phyloP scores from a whole-genome alignment of 37 sponge, comb jelly and placozoan species.

The Cliona cf. orientalis region DNA sequence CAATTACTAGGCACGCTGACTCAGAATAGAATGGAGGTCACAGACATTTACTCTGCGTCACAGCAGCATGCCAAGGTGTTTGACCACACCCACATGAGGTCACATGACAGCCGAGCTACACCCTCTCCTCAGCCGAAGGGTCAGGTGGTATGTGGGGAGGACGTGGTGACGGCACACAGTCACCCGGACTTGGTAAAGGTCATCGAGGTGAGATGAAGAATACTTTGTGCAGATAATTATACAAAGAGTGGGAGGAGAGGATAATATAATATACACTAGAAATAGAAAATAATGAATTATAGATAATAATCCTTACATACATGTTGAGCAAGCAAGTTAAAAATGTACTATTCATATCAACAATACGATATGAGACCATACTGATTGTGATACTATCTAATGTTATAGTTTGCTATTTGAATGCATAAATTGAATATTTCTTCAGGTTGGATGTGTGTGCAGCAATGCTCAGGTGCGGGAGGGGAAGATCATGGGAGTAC shows the following conservation, averaged over 20 bases:
- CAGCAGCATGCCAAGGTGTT: conserved; percentile 32
- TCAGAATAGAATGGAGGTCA: conserved; percentile 90
- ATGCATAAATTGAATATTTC: neutral
- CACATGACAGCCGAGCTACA: neutral
- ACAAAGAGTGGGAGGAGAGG: too few relatives aligned
- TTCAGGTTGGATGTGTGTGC: conserved; percentile 91
- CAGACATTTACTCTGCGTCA: conserved; percentile 70
- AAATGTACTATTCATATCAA: too few relatives aligned
- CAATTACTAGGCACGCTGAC: conserved; percentile 99
- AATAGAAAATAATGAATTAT: too few relatives aligned
- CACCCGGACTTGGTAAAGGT: conserved; percentile 57
- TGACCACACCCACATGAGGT: neutral
- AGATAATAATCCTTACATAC: too few relatives aligned
- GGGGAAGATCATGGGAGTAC: conserved; percentile 80
- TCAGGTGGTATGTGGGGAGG: conserved; percentile 30
- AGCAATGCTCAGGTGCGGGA: conserved; percentile 90
- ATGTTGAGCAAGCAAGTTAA: too few relatives aligned
- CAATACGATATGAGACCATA: too few relatives aligned
- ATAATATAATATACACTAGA: too few relatives aligned
- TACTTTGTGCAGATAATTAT: too few relatives aligned
- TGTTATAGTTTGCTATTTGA: too few relatives aligned
- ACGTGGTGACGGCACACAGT: conserved; percentile 18
- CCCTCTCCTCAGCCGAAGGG: neutral
- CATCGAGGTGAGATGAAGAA: conserved; percentile 65
- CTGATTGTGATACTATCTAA: too few relatives aligned